Evolutionary conservation across 2,888 invertebrate genomes (phyloP).

Genomic region (Drepana falcataria): DNA sequence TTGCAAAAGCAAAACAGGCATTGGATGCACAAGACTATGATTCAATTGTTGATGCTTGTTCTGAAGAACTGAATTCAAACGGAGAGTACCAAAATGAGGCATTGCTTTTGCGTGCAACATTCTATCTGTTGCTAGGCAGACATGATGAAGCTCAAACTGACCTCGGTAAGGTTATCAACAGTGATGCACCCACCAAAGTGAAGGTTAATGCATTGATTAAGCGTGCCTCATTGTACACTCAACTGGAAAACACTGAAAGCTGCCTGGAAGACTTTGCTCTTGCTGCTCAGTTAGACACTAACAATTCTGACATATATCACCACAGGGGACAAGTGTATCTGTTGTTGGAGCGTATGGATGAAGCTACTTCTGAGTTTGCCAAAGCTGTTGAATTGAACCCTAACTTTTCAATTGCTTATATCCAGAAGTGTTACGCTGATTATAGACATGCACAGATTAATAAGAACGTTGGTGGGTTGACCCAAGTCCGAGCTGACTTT

Average conservation of each 20-base stretch:
- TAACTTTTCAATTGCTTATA: conserved; percentile 89
- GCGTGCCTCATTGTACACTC: conserved; percentile 90
- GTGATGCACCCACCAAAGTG: conserved; percentile 80
- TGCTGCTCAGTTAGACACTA: conserved; percentile 87
- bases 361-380: conserved; percentile 90
- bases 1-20: conserved; percentile 84
- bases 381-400: conserved; percentile 90
- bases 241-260: conserved; percentile 84
- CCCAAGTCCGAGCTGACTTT: conserved; percentile 85
- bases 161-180: conserved; percentile 83
- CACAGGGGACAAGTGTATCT: conserved; percentile 94
- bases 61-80: conserved; percentile 85
- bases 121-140: conserved; percentile 87
- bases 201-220: conserved; percentile 93
- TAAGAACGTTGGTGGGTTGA: conserved; percentile 80
- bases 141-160: conserved; percentile 86
- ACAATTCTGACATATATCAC: conserved; percentile 93
- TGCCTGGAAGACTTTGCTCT: conserved; percentile 88
- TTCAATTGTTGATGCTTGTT: conserved; percentile 87
- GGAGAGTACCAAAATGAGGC: conserved; percentile 83
- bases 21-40: conserved; percentile 86
- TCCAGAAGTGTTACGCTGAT: conserved; percentile 94
- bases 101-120: conserved; percentile 89
- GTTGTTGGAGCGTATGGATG: conserved; percentile 87
- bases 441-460: conserved; percentile 84